Conservation (phyloP, 2,113 vertebrate genomes). For the Orientallactaga bullata region DNA sequence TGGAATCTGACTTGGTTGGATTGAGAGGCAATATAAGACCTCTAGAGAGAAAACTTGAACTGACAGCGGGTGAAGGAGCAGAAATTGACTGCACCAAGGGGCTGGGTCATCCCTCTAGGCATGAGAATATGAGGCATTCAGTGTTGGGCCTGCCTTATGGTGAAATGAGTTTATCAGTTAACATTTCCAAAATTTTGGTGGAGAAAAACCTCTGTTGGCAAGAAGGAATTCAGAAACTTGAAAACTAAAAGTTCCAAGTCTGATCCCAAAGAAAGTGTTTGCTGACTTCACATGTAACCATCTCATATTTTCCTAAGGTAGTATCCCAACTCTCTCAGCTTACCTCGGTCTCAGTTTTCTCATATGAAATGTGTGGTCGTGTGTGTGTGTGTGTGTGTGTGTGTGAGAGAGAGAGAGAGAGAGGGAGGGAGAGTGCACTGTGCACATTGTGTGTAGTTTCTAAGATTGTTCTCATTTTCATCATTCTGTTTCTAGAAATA, state of each 20-base stretch:
- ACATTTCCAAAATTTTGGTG: not conserved
- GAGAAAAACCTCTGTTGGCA: constrained; percentile 10
- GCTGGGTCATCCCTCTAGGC: not conserved
- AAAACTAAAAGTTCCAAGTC: not conserved
- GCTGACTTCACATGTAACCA: not conserved
- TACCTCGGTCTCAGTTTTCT: not conserved
- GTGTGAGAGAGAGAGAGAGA: too few species aligned
- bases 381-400: too few species aligned
- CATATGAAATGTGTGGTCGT: constrained; percentile 10
- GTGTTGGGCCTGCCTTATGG: not conserved
- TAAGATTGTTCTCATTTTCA: not conserved
- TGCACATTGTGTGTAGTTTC: not conserved
- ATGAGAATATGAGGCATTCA: accelerated
- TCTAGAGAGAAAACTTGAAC: not conserved
- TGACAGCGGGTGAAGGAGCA: not conserved
- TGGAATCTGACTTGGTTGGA: not conserved
- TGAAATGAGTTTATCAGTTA: not conserved
- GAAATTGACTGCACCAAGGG: not conserved
- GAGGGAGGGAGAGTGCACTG: too few species aligned
- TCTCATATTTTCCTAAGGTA: not conserved
- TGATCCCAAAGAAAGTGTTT: not conserved
- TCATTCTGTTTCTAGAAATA: constrained; percentile 63
- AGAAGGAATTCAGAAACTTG: constrained; percentile 19
- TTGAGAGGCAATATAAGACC: not conserved
- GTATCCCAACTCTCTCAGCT: not conserved